Evolutionary conservation across 2,888 invertebrate species (phyloP), one percentile per base, ranked within the genome.

Genomic region (Chydorus sphaericus): DNA sequence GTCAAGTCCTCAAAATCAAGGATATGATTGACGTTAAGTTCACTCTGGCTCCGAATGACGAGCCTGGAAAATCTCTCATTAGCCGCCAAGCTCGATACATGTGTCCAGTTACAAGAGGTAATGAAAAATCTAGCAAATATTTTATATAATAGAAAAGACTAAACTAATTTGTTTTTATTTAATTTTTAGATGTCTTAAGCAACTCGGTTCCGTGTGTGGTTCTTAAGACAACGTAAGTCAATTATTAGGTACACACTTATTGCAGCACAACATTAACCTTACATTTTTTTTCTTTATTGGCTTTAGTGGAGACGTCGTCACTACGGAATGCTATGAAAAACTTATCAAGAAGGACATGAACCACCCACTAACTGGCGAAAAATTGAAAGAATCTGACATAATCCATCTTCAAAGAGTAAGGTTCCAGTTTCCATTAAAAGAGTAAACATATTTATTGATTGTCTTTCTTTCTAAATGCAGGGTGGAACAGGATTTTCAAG

Each of bases 301-400:
- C 71, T 77, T 63, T 67, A 94, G 94, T 0, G 96, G 97, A 2
- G 82, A 89, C 73, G 90, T 98, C 6, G 85, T 98, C 2, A 96
- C 96, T 1, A 77, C 90, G 80, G 94, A 96, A 68, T 96, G 94
- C 72, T 82, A 94, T 4, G 94, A 97, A 65, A 94, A 92, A 67
- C 77, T 98, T 16, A 90, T 99, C 55, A 91, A 86, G 65, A 93
- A 90, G 65, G 97, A 98, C 68, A 92, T 91, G 94, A 74, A 87
- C 23, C 94, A 98, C 73, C 98, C 98, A 0, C 75, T 93, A 23
- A 93, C 88, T 53, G 83, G 82, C 55, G 79, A 86, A 58, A 85
- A 83, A 67, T 68, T 93, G 6, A 82, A 77, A 52, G 92, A 94
- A 60, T 83, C 82, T 63, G 98, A 99, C 67, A 89, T 99, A 29